Conservation (phyloP, 2,888 invertebrate species). For the Chloromyia formosa region DNA sequence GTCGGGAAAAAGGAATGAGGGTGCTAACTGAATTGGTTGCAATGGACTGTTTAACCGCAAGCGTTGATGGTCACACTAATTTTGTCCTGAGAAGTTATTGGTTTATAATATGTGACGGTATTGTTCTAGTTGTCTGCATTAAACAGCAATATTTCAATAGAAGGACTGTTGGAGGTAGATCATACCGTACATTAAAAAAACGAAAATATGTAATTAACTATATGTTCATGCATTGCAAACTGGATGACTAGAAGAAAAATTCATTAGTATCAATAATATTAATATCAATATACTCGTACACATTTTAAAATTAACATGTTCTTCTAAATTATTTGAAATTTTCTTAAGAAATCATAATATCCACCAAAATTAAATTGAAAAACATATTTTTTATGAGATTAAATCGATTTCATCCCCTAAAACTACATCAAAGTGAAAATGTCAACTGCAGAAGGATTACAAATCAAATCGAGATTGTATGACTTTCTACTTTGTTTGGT, state of each 20-base stretch:
- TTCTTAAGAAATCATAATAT: too few species aligned
- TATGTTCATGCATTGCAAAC: too few species aligned
- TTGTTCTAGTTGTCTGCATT: too few species aligned
- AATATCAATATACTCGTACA: too few species aligned
- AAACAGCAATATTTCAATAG: too few species aligned
- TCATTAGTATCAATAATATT: too few species aligned
- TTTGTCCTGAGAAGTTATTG: background rate
- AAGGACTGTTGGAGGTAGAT: too few species aligned
- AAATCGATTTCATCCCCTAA: constrained; percentile 22
- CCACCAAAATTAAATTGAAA: constrained; percentile 21
- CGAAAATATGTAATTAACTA: too few species aligned
- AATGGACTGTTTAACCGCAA: constrained; percentile 43
- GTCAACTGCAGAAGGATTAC: constrained; percentile 48
- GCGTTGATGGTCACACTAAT: background rate
- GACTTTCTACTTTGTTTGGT: constrained; percentile 24
- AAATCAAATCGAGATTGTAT: constrained; percentile 46
- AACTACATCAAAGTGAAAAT: constrained; percentile 47
- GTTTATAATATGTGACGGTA: background rate
- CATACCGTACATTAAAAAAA: too few species aligned
- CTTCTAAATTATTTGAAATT: too few species aligned
- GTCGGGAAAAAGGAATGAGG: constrained; percentile 44
- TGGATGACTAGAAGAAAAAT: too few species aligned
- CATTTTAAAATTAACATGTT: too few species aligned
- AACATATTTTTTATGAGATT: constrained; percentile 40
- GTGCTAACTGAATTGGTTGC: constrained; percentile 49